These are phyloP conservation scores for Cirrhinus molitorella DNA, from an alignment of 2,797 vertebrate species.

Conservation along the genomic window DNA sequence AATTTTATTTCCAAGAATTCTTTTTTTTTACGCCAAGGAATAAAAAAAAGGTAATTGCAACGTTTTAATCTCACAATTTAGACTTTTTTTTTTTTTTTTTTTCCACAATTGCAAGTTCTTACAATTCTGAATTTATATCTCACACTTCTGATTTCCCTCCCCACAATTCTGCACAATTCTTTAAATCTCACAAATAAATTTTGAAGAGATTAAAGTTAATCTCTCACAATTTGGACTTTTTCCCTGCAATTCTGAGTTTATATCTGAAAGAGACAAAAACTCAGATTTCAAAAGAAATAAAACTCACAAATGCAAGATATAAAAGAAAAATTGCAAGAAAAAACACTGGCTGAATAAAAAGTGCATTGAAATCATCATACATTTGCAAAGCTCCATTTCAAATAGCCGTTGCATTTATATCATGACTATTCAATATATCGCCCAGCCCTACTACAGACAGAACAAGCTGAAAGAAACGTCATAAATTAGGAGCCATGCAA, in stretches of 20 bases:
- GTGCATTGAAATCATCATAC: neutral
- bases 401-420: neutral
- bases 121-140: no score
- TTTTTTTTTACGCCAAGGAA: no score
- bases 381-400: neutral
- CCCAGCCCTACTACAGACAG: conserved; percentile 63
- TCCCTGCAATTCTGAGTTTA: no score
- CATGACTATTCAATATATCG: conserved; percentile 15
- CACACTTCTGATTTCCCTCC: no score
- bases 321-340: neutral
- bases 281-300: neutral
- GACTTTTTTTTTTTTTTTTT: no score
- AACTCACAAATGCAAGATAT: neutral
- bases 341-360: neutral
- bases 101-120: no score
- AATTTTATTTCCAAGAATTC: no score
- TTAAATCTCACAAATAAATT: neutral
- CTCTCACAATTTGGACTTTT: no score
- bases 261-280: neutral
- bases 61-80: neutral
- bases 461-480: conserved; percentile 70
- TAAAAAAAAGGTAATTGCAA: no score
- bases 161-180: no score
- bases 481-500: conserved; percentile 84
- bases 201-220: neutral